Evolutionary conservation across 2,888 invertebrate species (phyloP), one percentile per base, ranked within the genome.

Genomic region (Cataglyphis cursor): DNA sequence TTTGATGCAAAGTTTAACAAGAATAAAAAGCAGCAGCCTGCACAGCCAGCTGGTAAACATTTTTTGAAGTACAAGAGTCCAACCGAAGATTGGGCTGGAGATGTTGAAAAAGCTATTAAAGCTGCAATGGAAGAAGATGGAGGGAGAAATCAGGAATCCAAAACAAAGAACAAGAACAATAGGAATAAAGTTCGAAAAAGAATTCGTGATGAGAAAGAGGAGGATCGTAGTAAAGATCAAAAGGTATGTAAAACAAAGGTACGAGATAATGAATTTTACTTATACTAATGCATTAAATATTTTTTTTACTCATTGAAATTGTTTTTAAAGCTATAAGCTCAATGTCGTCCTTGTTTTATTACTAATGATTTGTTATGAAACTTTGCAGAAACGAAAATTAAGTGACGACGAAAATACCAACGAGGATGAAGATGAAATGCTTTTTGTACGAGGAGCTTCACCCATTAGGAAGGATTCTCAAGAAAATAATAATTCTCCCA

Each of bases 391-490:
- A 93, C 96, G 96, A 90, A 95, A 95, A 86, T 83, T 93, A 24
- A 95, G 95, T 59, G 94, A 94, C 9, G 95, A 95, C 74, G 94
- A 94, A 31, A 93, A 93, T 78, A 95, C 95, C 81, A 96, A 96
- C 87, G 96, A 95, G 38, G 96, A 98, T 93, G 97, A 98, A 91
- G 97, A 96, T 92, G 98, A 98, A 94, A 97, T 98, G 97, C 95
- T 98, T 93, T 97, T 97, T 94, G 96, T 98, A 12, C 96, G 98
- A 73, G 97, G 98, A 54, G 97, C 97, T 24, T 97, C 97, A 75
- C 97, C 98, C 10, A 95, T 94, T 31, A 91, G 93, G 68, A 91
- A 93, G 88, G 89, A 92, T 78, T 83, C 91, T 82, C 90, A 93
- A 86, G 91, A 93, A 64, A 93, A 91, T 75, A 90, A 48, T 84